Evolutionary conservation across 35 echinoderm and acorn worm species (phyloP).

Genomic region (Apostichopus californicus): DNA sequence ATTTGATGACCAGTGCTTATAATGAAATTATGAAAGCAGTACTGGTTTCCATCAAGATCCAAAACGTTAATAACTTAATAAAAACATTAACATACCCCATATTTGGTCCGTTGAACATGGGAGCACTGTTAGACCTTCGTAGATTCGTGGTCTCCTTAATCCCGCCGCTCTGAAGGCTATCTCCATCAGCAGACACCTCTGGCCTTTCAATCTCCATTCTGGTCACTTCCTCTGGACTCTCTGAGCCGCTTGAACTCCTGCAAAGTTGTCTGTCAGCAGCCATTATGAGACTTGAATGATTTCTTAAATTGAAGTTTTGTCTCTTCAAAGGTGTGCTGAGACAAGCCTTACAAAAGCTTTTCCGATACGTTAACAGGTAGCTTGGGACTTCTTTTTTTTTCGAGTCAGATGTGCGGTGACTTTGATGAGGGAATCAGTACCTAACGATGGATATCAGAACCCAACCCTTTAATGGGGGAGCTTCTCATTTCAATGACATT

Average conservation of each 20-base stretch:
- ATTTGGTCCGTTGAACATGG: slow-evolving; percentile 97
- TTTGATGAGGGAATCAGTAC: not conserved
- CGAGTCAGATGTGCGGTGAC: not conserved
- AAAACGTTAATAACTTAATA: too few species aligned
- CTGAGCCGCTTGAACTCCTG: slow-evolving; percentile 52
- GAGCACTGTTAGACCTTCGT: slow-evolving; percentile 90
- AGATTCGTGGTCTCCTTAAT: slow-evolving; percentile 63
- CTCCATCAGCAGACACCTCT: not conserved
- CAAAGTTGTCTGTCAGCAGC: slow-evolving; percentile 44
- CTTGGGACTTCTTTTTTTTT: not conserved
- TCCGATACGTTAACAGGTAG: not conserved
- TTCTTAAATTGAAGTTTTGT: not conserved
- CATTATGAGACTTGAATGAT: slow-evolving; percentile 9
- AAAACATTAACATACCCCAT: slow-evolving; percentile 61
- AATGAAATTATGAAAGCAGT: too few species aligned
- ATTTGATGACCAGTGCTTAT: too few species aligned
- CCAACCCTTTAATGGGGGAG: not conserved
- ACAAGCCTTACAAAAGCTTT: not conserved
- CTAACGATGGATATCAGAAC: not conserved
- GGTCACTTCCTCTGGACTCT: slow-evolving; percentile 51
- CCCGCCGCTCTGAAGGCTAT: not conserved
- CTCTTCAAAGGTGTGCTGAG: not conserved
- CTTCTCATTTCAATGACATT: slow-evolving; percentile 5
- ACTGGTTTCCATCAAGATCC: too few species aligned
- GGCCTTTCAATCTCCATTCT: slow-evolving; percentile 67